Conservation (phyloP, 1,140 invertebrate species). For the Apis laboriosa region DNA sequence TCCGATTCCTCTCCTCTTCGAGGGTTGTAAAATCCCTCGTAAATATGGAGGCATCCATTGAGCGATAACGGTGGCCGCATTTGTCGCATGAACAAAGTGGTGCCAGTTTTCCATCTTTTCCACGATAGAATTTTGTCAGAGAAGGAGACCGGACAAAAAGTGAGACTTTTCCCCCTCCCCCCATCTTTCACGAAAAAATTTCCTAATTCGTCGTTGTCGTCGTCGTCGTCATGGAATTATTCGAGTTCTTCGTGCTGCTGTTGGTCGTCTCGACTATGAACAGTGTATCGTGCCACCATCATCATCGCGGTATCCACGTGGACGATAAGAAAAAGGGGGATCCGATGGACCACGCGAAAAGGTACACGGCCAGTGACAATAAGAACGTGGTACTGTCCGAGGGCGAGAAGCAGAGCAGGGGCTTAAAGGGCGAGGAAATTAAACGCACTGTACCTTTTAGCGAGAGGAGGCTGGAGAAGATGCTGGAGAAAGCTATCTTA, state of each 20-base stretch:
- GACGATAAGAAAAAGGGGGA: conserved; percentile 39
- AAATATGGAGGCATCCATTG: conserved; percentile 6
- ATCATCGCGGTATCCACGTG: conserved; percentile 31
- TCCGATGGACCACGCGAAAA: conserved; percentile 17
- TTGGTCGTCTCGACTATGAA: conserved; percentile 19
- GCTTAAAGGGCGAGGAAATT: conserved; percentile 35
- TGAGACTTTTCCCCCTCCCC: not conserved
- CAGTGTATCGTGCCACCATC: conserved; percentile 44
- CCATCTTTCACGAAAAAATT: too few relatives aligned
- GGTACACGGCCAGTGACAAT: conserved; percentile 19
- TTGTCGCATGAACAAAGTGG: not conserved
- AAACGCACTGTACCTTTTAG: conserved; percentile 64
- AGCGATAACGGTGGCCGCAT: conserved; percentile 29
- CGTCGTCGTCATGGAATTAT: conserved; percentile 20
- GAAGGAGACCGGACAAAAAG: not conserved
- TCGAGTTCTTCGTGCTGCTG: conserved; percentile 34
- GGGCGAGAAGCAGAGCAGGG: conserved; percentile 17
- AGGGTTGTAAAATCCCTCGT: not conserved
- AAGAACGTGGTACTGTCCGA: conserved; percentile 8
- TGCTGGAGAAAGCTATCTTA: conserved; percentile 77
- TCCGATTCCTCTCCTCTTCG: too few relatives aligned
- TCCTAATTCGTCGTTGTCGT: too few relatives aligned
- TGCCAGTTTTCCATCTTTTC: not conserved
- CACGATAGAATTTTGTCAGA: too few relatives aligned
- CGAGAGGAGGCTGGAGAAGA: conserved; percentile 72